These are phyloP conservation scores for Dryadula phaetusa DNA, from an alignment of 2,888 invertebrate genomes.

Conservation along the genomic window DNA sequence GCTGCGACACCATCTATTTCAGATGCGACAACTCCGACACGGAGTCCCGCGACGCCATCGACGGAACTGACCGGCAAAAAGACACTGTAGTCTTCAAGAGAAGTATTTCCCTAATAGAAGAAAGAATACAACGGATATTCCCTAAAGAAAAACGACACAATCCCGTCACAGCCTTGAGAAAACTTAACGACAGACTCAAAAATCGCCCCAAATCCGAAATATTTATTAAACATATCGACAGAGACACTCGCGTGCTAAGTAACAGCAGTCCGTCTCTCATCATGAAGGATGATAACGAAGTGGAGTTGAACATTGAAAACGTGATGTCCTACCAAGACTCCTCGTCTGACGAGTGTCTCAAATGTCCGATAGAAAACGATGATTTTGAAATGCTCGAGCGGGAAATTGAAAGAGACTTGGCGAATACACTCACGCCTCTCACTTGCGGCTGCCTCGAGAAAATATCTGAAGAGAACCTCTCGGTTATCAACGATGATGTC, in stretches of 20 bases:
- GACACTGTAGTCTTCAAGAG: constrained; percentile 76
- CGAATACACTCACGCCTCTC: constrained; percentile 54
- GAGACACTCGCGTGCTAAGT: constrained; percentile 63
- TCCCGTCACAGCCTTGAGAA: constrained; percentile 52
- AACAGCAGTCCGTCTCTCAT: constrained; percentile 69
- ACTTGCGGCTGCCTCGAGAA: constrained; percentile 67
- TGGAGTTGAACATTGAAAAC: constrained; percentile 75
- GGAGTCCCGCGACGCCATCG: constrained; percentile 69
- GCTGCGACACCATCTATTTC: constrained; percentile 74
- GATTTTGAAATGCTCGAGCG: constrained; percentile 73
- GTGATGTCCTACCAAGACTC: constrained; percentile 76
- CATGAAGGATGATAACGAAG: constrained; percentile 58
- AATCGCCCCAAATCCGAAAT: constrained; percentile 54
- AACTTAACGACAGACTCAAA: constrained; percentile 46
- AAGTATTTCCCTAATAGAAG: constrained; percentile 74
- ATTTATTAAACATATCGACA: constrained; percentile 54
- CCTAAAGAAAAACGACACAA: constrained; percentile 63
- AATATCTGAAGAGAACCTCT: constrained; percentile 76
- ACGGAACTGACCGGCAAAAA: constrained; percentile 53
- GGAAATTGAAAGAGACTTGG: constrained; percentile 70
- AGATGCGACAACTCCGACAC: constrained; percentile 73
- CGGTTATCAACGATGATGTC: constrained; percentile 62
- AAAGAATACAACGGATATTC: constrained; percentile 68
- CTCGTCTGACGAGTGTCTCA: constrained; percentile 74
- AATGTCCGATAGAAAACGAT: constrained; percentile 64